These are phyloP conservation scores for Strongylocentrotus purpuratus DNA, from an alignment of 35 echinoderm and acorn worm species.

Conservation along the genomic window DNA sequence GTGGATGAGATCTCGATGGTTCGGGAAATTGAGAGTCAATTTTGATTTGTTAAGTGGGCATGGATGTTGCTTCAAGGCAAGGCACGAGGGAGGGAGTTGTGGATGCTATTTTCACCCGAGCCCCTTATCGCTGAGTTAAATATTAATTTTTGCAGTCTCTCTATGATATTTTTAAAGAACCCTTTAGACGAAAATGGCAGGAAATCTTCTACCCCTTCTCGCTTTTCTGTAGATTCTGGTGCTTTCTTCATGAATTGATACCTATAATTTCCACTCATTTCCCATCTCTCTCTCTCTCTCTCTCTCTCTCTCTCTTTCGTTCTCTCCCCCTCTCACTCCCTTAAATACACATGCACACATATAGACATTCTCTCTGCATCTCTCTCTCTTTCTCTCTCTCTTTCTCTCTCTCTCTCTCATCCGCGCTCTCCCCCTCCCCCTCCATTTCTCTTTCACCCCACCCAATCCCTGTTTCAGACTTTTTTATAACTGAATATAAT, in stretches of 20 bases:
- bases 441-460: not conserved
- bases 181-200: too few relatives aligned
- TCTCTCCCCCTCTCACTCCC: not conserved
- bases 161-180: not conserved
- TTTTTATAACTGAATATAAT: too few relatives aligned
- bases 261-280: too few relatives aligned
- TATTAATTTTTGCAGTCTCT: not conserved
- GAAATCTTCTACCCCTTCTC: not conserved
- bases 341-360: not conserved
- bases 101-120: not conserved
- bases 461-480: not conserved
- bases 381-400: too few relatives aligned
- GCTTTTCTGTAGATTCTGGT: not conserved
- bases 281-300: not conserved
- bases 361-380: too few relatives aligned
- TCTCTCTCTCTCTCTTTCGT: not conserved
- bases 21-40: slow-evolving; percentile 10
- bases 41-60: slow-evolving; percentile 11
- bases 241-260: not conserved
- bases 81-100: not conserved
- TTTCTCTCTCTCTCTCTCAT: not conserved
- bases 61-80: not conserved
- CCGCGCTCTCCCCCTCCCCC: not conserved
- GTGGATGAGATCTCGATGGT: not conserved
- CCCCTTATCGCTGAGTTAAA: not conserved